Base-by-base conservation (phyloP, 2,797 vertebrate genomes). In the Iguana delicatissima region DNA sequence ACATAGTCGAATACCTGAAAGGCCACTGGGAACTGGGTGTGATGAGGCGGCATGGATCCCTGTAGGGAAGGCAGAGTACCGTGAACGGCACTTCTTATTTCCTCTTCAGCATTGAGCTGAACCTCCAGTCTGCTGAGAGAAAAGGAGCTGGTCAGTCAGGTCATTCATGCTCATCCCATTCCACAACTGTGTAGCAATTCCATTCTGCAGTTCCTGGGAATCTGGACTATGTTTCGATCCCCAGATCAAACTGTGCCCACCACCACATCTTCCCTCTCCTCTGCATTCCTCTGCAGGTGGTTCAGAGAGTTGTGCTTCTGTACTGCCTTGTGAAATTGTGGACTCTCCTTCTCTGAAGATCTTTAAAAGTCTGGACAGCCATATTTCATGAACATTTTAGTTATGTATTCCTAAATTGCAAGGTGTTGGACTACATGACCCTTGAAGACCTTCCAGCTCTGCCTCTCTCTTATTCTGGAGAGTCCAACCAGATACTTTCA, bases 31-130 rank as follows among this genome's bases (percentile, higher is more conserved):
- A 80, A 84, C 46, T 67, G 86, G 90, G 74, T 52, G 38, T 42
- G 64, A 84, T 84, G 86, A 88, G 90, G 90, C 50, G 81, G 64
- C 90, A 91, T 91, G 86, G 73, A 67, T 80, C 86, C 62, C 80
- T 10, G 52, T 35, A 80, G 74, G 62, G 74, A 89, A 84, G 82
- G 42, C 22, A 46, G 46, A 76, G 59, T 1, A 64, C 42, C 1
- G 72, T 29, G 59, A 42, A 46, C 14, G 79, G 46, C 10, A n/a
- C 42, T 22, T 57, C 62, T 91, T 82, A 84, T 69, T 88, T 86
- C 52, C 77, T 90, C 77, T 81, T 91, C 90, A 91, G 22, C 74
- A 52, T 29, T n/a, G 72, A 87, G 80, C 57, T 50, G 32, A 35
- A 69, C 13, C 42, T 24, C n/a, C 42, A 77, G 84, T 72, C 89